Percentiles rank a stretch among this genome's conserved stretches.
Conservation (phyloP, 2,888 invertebrate genomes). For the Clanis bilineata region DNA sequence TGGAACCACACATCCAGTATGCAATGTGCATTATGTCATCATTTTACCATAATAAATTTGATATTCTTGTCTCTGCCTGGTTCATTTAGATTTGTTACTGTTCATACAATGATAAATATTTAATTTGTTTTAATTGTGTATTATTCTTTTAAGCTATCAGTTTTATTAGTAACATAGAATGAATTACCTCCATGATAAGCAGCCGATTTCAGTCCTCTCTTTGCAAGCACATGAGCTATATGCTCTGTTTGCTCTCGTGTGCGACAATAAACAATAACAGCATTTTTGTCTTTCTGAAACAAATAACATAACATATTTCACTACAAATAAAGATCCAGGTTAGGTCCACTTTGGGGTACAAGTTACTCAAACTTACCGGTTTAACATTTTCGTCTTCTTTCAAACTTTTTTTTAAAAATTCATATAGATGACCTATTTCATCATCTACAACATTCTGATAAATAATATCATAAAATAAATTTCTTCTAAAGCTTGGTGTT, state of each 20-base stretch:
- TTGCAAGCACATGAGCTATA: constrained; percentile 88
- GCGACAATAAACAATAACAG: constrained; percentile 97
- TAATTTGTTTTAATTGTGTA: no score
- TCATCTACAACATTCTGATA: constrained; percentile 93
- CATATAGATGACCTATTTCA: constrained; percentile 89
- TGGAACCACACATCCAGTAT: not conserved
- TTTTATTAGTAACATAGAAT: not conserved
- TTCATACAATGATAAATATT: not conserved
- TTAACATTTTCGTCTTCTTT: constrained; percentile 80
- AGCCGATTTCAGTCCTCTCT: constrained; percentile 87
- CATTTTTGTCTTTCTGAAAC: constrained; percentile 81
- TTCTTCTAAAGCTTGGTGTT: constrained; percentile 94
- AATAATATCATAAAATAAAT: constrained; percentile 96
- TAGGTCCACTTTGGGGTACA: no score
- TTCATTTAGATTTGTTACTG: not conserved
- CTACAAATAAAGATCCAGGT: no score
- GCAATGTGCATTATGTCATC: not conserved
- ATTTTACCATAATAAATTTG: not conserved
- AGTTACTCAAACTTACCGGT: constrained; percentile 70
- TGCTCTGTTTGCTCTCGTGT: constrained; percentile 95
- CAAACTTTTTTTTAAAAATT: constrained; percentile 87
- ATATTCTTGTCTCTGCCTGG: not conserved
- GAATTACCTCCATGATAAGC: constrained; percentile 94
- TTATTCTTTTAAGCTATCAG: no score
- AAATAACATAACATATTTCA: constrained; percentile 7